Evolutionary conservation across 2,888 invertebrate species (phyloP), one percentile per base, ranked within the genome.

Genomic region (Scelioninae gen. 2): DNA sequence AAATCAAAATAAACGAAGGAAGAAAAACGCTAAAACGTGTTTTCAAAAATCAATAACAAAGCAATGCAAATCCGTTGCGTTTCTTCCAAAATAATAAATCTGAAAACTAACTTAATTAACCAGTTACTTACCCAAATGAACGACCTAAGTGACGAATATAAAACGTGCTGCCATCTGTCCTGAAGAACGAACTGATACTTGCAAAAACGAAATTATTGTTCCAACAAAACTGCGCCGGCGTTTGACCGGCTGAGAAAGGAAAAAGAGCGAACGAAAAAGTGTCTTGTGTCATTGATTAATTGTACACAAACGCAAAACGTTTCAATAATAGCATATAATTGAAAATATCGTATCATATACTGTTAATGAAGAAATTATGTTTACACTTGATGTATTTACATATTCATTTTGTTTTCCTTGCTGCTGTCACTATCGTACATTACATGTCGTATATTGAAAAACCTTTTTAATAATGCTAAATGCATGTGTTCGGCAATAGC

Each of bases 381-480:
- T 74, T 78, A 77, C 78, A 73, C 73, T 77, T 78, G 73, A 74
- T 76, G 76, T 73, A 80, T 80, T 78, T 80, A 80, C 79, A 80
- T 70, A 77, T 77, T 70, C 53, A 41, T 41, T 48, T 61, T 53
- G 41, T 37, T 63, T 63, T 11, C 39, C 60, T 72, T 70, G 57
- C 72, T 45, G 58, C 67, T 70, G n/a, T 65, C 48, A 72, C 77
- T 78, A 79, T 77, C 73, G 73, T 76, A 77, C 77, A 74, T 78
- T 77, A 80, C 75, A 79, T 73, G 53, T 77, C 76, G 78, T 77
- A 73, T 79, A 77, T 79, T 77, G 78, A 77, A 78, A 80, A 79
- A 79, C 76, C 41, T 50, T 76, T 75, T 61, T 74, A 76, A 46
- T 78, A 77, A 61, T 71, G 73, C 76, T 78, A 79, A 77, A 76